phyloP scores from a whole-genome alignment of 2,113 vertebrate species.

The Rallus limicola region DNA sequence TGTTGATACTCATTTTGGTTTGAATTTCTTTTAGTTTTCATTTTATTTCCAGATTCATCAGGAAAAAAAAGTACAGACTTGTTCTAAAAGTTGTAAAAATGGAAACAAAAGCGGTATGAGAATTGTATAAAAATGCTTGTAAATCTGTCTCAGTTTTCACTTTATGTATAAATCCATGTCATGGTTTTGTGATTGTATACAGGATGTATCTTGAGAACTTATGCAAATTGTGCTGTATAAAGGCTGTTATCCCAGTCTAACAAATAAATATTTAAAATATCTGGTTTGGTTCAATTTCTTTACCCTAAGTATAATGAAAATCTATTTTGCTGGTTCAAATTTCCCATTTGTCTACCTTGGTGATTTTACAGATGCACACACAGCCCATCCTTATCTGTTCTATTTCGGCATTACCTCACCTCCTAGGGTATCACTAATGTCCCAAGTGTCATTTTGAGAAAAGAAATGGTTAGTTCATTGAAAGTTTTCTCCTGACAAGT shows the following conservation, averaged over 20 bases:
- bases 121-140: constrained; percentile 93
- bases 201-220: constrained; percentile 93
- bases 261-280: constrained; percentile 95
- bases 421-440: background rate
- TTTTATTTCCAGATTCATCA: constrained; percentile 83
- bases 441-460: background rate
- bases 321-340: background rate
- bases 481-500: background rate
- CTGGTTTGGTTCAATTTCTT: constrained; percentile 39
- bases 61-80: constrained; percentile 61
- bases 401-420: background rate
- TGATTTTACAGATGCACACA: background rate
- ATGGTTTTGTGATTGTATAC: constrained; percentile 97
- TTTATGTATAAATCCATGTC: constrained; percentile 91
- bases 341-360: background rate
- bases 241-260: constrained; percentile 87
- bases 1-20: constrained; percentile 75
- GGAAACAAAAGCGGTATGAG: constrained; percentile 77
- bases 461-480: background rate
- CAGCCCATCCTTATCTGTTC: background rate
- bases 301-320: background rate
- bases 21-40: constrained; percentile 35
- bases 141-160: constrained; percentile 94
- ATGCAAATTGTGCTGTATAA: constrained; percentile 97
- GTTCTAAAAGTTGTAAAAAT: constrained; percentile 83